A percentile compares a stretch with the other conserved stretches of the same genome.
Evolutionary conservation across 2,888 invertebrate species (phyloP).

Genomic region (Hoplodrina blanda): DNA sequence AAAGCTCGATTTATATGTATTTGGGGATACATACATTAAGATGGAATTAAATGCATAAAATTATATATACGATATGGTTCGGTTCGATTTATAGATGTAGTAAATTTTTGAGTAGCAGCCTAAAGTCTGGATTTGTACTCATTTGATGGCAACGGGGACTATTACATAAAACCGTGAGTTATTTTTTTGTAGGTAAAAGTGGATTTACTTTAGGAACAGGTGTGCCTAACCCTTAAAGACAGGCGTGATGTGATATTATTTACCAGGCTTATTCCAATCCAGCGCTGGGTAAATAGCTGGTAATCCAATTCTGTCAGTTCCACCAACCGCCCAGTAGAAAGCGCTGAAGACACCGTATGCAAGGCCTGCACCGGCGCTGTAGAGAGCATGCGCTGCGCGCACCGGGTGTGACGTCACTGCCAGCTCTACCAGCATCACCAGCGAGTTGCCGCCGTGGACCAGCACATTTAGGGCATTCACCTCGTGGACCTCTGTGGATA

Average conservation of each 20-base stretch:
- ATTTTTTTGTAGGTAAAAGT: too few species aligned
- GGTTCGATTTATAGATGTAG: too few species aligned
- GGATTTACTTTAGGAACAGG: too few species aligned
- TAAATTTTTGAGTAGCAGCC: too few species aligned
- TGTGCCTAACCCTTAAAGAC: neutral
- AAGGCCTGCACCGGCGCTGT: slow-evolving; percentile 91
- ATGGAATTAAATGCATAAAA: too few species aligned
- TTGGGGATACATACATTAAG: too few species aligned
- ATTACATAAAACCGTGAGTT: too few species aligned
- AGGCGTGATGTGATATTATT: slow-evolving; percentile 8
- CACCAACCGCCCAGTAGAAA: slow-evolving; percentile 86
- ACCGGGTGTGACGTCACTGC: slow-evolving; percentile 93
- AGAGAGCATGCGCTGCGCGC: slow-evolving; percentile 92
- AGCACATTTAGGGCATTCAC: slow-evolving; percentile 93
- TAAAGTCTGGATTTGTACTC: too few species aligned
- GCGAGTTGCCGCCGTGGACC: slow-evolving; percentile 94
- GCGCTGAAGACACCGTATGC: slow-evolving; percentile 88
- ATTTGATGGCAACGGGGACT: too few species aligned
- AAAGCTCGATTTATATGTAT: too few species aligned
- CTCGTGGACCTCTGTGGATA: slow-evolving; percentile 89
- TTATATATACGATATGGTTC: too few species aligned
- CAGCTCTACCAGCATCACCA: slow-evolving; percentile 94
- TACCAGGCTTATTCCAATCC: slow-evolving; percentile 93
- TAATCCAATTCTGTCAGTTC: slow-evolving; percentile 88
- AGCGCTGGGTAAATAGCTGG: slow-evolving; percentile 94